Base-by-base conservation (phyloP, 1,140 invertebrate species). In the Drosophila nigromelanica region DNA sequence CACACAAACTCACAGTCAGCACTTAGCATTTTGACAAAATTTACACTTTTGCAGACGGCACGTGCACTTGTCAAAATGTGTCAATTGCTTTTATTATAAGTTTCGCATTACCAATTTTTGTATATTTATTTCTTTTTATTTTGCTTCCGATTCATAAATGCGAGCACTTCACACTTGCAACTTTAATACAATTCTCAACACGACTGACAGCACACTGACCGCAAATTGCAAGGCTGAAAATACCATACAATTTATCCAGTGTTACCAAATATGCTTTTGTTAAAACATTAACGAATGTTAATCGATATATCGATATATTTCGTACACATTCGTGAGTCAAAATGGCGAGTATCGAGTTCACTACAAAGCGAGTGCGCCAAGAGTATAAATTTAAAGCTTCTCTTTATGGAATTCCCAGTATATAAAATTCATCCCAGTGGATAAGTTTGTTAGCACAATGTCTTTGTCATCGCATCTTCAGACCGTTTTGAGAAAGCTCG, bases 171-270 rank as follows among this genome's bases (percentile, higher is more conserved):
- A 8, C 37, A 70, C 71, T 37, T 69, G 2, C 10, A 5, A 67
- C 62, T 70, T 45, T 61, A 48, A 55, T 43, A 74, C 52, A 74
- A 70, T 74, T 74, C 68, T 61, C 70, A 56, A 73, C 42, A 68
- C 70, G 50, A 73, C 70, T 73, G 56, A 47, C 55, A 50, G 48
- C 39, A 40, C 30, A 12, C 47, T 45, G 70, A 52, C 62, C 48
- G 48, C 15, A 45, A 21, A 3, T 33, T 15, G 24, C 24, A 47
- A 21, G 52, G 18, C 27, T 30, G 15, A 40, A 50, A 64, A 71
- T 56, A 64, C 55, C 55, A 50, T 10, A n/a, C 3, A 4, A 33
- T 21, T 15, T 11, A 5, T 7, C 15, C 18, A 47, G 45, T 48
- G 64, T 59, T 45, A 51, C 54, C 64, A 39, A 30, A 7, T 1